phyloP scores from a whole-genome alignment of 2,113 vertebrate species.

The Carassius auratus region DNA sequence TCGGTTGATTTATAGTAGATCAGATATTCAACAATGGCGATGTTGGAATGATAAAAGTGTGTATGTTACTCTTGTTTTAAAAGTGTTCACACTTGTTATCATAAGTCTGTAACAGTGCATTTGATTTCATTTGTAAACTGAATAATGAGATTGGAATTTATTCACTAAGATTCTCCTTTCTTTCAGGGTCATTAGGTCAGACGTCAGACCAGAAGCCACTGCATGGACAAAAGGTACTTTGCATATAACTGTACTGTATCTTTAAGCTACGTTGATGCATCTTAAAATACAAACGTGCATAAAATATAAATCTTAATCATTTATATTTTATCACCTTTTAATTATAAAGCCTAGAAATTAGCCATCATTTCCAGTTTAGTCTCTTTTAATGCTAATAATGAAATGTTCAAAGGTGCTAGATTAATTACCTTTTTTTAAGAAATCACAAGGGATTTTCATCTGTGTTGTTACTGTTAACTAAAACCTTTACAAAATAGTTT shows the following conservation, averaged over 20 bases:
- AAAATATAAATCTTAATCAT: no score
- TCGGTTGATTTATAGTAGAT: not conserved
- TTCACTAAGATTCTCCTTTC: not conserved
- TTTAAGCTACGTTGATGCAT: not conserved
- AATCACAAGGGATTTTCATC: not conserved
- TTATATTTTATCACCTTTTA: not conserved
- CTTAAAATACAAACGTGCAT: no score
- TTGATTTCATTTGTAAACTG: not conserved
- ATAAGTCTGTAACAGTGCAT: not conserved
- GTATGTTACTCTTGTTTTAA: not conserved
- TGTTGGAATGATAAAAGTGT: not conserved
- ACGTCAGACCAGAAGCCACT: constrained; percentile 17
- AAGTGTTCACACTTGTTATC: not conserved
- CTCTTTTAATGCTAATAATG: not conserved
- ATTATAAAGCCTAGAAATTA: not conserved
- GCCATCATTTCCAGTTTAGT: not conserved
- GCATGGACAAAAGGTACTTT: constrained; percentile 45
- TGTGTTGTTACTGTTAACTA: not conserved
- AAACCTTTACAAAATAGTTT: not conserved
- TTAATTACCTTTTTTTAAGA: not conserved
- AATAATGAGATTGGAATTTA: not conserved
- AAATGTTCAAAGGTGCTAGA: not conserved
- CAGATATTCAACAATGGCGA: not conserved
- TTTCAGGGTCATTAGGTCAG: constrained; percentile 52
- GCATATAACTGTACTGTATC: not conserved